Evolutionary conservation across 2,888 invertebrate species (phyloP).

Genomic region (Lasioglossum leucozonium): DNA sequence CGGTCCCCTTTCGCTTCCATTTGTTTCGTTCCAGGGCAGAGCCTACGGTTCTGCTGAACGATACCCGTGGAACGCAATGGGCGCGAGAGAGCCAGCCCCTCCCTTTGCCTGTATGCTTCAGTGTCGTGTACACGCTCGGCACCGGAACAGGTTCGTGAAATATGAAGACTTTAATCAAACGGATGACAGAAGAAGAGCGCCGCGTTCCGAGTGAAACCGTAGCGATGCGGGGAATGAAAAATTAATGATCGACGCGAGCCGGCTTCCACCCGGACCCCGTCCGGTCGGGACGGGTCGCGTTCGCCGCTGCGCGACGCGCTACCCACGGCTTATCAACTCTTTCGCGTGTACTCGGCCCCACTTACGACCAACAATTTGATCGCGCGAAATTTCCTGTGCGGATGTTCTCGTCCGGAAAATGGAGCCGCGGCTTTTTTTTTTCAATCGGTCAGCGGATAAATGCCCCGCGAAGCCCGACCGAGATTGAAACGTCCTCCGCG

Average conservation of each 20-base stretch:
- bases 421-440: not conserved
- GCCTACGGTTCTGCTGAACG: conserved; percentile 37
- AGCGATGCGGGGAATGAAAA: conserved; percentile 68
- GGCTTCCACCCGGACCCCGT: not conserved
- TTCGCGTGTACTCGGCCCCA: conserved; percentile 8
- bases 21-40: conserved; percentile 45
- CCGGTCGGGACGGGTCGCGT: too few relatives aligned
- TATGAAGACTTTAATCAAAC: conserved; percentile 76
- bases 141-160: conserved; percentile 70
- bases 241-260: conserved; percentile 63
- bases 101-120: conserved; percentile 37
- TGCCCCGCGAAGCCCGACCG: not conserved
- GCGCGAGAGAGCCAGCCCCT: conserved; percentile 48
- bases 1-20: conserved; percentile 57
- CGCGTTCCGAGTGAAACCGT: conserved; percentile 58
- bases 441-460: not conserved
- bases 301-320: not conserved
- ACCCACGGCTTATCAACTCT: conserved; percentile 50
- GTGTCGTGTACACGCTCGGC: conserved; percentile 34
- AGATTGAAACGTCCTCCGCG: not conserved
- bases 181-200: conserved; percentile 69
- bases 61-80: conserved; percentile 41
- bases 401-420: not conserved
- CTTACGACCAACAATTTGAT: conserved; percentile 40
- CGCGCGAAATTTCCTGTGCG: conserved; percentile 9